Evolutionary conservation across 2,113 vertebrate genomes (phyloP).

Genomic region (Leptodactylus fuscus): DNA sequence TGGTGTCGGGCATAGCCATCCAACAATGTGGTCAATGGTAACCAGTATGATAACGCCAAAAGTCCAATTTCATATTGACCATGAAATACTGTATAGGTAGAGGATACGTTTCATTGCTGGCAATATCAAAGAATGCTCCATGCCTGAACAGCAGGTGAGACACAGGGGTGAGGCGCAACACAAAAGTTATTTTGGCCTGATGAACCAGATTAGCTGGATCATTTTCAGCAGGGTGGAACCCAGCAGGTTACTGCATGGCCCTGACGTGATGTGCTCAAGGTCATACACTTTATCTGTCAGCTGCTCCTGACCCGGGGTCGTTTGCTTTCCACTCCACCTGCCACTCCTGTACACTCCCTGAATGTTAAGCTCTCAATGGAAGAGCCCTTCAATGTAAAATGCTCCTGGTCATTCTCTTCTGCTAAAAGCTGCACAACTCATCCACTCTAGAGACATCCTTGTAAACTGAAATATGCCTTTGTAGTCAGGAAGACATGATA

Average conservation of each 20-base stretch:
- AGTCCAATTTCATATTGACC: not conserved
- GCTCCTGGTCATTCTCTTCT: not conserved
- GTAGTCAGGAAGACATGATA: not conserved
- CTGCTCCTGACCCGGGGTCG: slow-evolving; percentile 63
- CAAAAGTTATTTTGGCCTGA: slow-evolving; percentile 58
- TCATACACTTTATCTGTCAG: slow-evolving; percentile 62
- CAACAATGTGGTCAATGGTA: not conserved
- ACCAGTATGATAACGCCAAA: not conserved
- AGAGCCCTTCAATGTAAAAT: not conserved
- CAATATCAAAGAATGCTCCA: slow-evolving; percentile 21
- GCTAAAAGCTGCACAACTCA: not conserved
- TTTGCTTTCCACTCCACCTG: slow-evolving; percentile 44
- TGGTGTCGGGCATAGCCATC: too few species aligned
- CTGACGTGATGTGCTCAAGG: slow-evolving; percentile 60
- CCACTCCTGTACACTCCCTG: slow-evolving; percentile 53
- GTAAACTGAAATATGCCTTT: not conserved
- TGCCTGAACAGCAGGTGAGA: slow-evolving; percentile 57
- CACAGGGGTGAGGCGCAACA: slow-evolving; percentile 28
- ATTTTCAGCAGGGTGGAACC: slow-evolving; percentile 61
- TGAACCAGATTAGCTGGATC: slow-evolving; percentile 63
- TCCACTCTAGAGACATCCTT: not conserved
- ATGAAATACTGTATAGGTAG: not conserved
- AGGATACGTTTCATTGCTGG: not conserved
- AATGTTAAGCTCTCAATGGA: not conserved
- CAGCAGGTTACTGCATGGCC: slow-evolving; percentile 53